Base-by-base conservation (phyloP, 2,888 invertebrate genomes). In the Muscina levida region DNA sequence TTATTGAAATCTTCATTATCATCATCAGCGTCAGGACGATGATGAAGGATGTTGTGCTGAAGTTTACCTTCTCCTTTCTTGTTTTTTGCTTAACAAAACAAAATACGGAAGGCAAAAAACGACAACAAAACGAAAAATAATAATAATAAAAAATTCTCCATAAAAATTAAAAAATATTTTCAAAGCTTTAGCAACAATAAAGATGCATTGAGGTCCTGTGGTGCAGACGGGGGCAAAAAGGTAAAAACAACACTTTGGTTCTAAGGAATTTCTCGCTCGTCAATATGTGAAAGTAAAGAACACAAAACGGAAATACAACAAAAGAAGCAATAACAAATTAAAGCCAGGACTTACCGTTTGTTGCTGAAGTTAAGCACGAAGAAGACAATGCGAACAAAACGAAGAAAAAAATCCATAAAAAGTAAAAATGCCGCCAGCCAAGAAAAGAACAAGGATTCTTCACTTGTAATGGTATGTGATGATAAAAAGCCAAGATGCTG, bases 391-490 rank as follows among this genome's bases (percentile, higher is more conserved):
- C 22, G 13, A 57, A 53, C 67, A 80, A 75, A 56, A 51, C 22
- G 13, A 57, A 53, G 72, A 80, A 75, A 56, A n/a, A 72, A 74
- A 74, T 65, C 72, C 72, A 68, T 72, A 59, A 56, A 42, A 62
- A 19, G 22, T 39, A 77, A 66, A 74, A 68, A 57, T 74, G 81
- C 81, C 77, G 56, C 53, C 62, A 75, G 77, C 74, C 37, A 71
- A 74, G 73, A 62, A 57, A 51, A 5, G 24, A 53, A 53, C 31
- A 17, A 70, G 70, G 72, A 80, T 72, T 77, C 67, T 77, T 68
- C 56, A 77, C 71, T 62, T 79, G 37, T 68, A 74, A 77, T 74
- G 77, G 73, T 74, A 81, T 77, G 77, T 77, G 81, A 74, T 72
- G 75, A 77, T 13, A 72, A 68, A 72, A 68, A 72, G 72, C 77